Evolutionary conservation across 2,888 invertebrate genomes (phyloP).

Genomic region (Tachina fera): DNA sequence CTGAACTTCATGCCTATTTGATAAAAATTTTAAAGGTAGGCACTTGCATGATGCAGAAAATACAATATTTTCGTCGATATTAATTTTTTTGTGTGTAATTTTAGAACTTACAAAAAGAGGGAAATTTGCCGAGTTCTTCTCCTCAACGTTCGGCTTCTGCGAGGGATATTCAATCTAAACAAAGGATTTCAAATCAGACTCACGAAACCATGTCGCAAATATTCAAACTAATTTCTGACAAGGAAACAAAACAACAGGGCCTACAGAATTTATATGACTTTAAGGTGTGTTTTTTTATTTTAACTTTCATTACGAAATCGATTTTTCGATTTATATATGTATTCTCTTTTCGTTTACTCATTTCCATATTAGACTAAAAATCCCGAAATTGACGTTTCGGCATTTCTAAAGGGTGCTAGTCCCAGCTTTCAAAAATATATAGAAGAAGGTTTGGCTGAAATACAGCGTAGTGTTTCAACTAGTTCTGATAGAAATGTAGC

Average conservation of each 20-base stretch:
- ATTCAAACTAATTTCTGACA: conserved; percentile 94
- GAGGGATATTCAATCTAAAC: conserved; percentile 83
- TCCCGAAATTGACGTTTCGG: conserved; percentile 82
- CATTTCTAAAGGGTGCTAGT: conserved; percentile 82
- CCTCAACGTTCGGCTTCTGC: conserved; percentile 79
- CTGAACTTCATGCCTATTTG: conserved; percentile 94
- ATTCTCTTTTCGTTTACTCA: neutral
- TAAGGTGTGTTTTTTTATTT: conserved; percentile 76
- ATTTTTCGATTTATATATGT: neutral
- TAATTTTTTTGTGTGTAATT: neutral
- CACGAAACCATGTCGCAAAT: conserved; percentile 94
- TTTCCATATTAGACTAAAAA: conserved; percentile 78
- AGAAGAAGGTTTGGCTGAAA: conserved; percentile 82
- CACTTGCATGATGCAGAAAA: neutral
- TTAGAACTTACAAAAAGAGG: conserved; percentile 85
- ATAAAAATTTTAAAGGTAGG: conserved; percentile 88
- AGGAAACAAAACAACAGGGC: conserved; percentile 93
- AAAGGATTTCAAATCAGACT: conserved; percentile 88
- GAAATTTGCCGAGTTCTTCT: conserved; percentile 83
- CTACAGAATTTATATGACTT: conserved; percentile 84
- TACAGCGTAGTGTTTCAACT: conserved; percentile 76
- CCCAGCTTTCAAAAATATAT: conserved; percentile 82
- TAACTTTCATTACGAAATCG: neutral
- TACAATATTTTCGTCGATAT: neutral
- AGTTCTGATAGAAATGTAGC: conserved; percentile 45